phyloP scores from a whole-genome alignment of 2,888 invertebrate genomes.

The Pyrrhia umbra region DNA sequence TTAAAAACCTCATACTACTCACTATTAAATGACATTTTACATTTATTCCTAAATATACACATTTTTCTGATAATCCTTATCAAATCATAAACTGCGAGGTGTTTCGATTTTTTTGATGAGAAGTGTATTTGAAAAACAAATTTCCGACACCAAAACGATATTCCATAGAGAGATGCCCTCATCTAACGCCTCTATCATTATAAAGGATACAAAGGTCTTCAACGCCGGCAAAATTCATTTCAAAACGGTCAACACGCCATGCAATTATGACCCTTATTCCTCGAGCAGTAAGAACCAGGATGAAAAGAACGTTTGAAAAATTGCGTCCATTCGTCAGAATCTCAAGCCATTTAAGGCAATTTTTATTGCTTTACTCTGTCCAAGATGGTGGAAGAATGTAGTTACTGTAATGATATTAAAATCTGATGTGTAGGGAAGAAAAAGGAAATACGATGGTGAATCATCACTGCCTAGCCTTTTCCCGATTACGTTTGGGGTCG shows the following conservation, averaged over 20 bases:
- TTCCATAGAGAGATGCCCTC: not conserved
- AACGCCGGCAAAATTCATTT: slow-evolving; percentile 16
- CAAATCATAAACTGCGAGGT: no score
- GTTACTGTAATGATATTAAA: slow-evolving; percentile 26
- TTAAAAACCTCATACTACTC: no score
- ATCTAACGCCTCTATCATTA: slow-evolving; percentile 17
- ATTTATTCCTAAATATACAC: no score
- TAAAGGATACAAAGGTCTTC: slow-evolving; percentile 14
- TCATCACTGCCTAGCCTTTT: no score
- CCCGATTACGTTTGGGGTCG: no score
- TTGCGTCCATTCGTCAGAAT: slow-evolving; percentile 51
- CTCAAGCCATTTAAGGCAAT: slow-evolving; percentile 49
- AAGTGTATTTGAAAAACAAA: not conserved
- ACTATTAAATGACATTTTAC: no score
- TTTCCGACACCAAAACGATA: no score
- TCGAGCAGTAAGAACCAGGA: slow-evolving; percentile 17
- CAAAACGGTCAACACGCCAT: not conserved
- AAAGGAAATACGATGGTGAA: slow-evolving; percentile 16
- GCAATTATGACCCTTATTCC: slow-evolving; percentile 22
- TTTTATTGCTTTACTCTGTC: slow-evolving; percentile 44
- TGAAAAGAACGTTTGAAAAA: slow-evolving; percentile 33
- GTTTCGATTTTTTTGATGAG: no score
- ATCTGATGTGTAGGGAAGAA: slow-evolving; percentile 33
- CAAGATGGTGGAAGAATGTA: slow-evolving; percentile 9
- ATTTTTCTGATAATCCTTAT: no score